Base-by-base conservation (phyloP, 1,140 invertebrate genomes). In the Sycophila sp. region DNA sequence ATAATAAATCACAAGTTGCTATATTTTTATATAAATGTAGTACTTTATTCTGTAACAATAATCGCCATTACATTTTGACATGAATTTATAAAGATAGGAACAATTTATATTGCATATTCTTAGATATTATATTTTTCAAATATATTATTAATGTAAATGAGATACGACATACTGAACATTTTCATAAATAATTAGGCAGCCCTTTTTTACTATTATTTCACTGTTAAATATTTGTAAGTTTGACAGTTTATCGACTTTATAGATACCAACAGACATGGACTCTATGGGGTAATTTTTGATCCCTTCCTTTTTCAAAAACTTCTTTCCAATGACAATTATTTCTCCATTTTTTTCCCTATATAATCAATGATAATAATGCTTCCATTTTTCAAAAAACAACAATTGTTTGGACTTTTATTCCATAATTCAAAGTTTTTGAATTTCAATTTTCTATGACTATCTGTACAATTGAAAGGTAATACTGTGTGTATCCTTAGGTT, bases 211-310 rank as follows among this genome's bases (percentile, higher is more conserved):
- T 55, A 55, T 55, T 4, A 30, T 55, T 19, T 55, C 2, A 4
- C n/a, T 28, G 1, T 8, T 7, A 17, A 32, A 11, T 17, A 32
- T 55, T 55, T 55, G 30, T 17, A 0, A 3, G 3, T 34, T 4
- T 55, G 40, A 47, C 13, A 26, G 15, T 3, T 68, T 24, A 1
- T 59, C 10, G 24, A 68, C 55, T 60, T 49, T 4, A 10, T 28
- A 58, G 17, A 71, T 71, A 6, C 30, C n/a, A 4, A 71, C 30
- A 13, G n/a, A 1, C 36, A 4, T 15, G 2, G 60, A 71, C 28
- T 30, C 2, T 22, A 63, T 13, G 4, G 69, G 60, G 59, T 59
- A 65, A 19, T 58, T 38, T 26, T 15, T 24, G 10, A 71, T 58
- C 13, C 17, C 17, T n/a, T 55, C 2, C 5, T 55, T 55, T 32